phyloP scores from a whole-genome alignment of 2,888 invertebrate species.

The Caenorhabditis becei region DNA sequence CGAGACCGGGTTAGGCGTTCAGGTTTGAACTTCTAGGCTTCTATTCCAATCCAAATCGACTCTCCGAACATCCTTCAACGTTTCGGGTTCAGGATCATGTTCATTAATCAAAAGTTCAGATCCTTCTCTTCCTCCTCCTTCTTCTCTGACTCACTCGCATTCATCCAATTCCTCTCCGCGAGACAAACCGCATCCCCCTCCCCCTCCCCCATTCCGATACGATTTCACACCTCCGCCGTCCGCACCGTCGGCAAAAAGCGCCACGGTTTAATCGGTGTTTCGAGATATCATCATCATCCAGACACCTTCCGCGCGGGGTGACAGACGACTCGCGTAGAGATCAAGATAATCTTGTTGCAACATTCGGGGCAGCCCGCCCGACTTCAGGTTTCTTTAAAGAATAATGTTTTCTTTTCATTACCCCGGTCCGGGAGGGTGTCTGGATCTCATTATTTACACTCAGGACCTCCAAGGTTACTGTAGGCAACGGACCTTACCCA shows the following conservation, averaged over 20 bases:
- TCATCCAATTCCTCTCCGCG: not conserved
- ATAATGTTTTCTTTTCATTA: conserved; percentile 38
- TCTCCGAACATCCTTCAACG: too few relatives aligned
- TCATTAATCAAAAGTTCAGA: too few relatives aligned
- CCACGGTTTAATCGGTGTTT: conserved; percentile 50
- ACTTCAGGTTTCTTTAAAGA: conserved; percentile 41
- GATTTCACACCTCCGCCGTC: conserved; percentile 50
- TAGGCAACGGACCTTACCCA: too few relatives aligned
- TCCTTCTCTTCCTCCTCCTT: too few relatives aligned
- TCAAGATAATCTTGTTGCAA: conserved; percentile 55
- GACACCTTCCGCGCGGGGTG: conserved; percentile 46
- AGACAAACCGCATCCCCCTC: not conserved
- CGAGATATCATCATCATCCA: conserved; percentile 45
- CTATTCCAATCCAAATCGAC: too few relatives aligned
- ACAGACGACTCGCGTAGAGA: conserved; percentile 48
- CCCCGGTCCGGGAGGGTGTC: not conserved
- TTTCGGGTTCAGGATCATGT: too few relatives aligned
- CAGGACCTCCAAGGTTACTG: too few relatives aligned
- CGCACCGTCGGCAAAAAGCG: conserved; percentile 41
- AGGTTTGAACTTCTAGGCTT: too few relatives aligned
- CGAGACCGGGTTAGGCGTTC: too few relatives aligned
- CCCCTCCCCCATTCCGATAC: conserved; percentile 31
- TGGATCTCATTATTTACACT: too few relatives aligned
- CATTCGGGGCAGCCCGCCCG: not conserved
- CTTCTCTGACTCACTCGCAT: conserved; percentile 25